Evolutionary conservation across 2,797 vertebrate species (phyloP).

Genomic region (Falco cherrug): DNA sequence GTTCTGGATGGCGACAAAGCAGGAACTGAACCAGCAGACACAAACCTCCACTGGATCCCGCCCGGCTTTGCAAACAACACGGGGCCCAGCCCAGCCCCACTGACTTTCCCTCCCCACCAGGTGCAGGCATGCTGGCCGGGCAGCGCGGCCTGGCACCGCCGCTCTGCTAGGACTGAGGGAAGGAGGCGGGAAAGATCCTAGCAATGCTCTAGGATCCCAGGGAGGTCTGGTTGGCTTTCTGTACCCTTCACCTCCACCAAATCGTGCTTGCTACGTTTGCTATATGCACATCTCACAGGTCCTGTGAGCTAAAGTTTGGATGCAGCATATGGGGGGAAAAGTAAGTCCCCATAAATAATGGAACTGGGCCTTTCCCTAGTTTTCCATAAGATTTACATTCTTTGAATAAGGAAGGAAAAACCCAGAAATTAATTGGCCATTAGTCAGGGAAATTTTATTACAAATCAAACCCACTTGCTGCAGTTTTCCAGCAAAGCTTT

Average conservation of each 20-base stretch:
- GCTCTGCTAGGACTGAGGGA: not conserved
- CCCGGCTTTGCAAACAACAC: not conserved
- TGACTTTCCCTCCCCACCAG: not conserved
- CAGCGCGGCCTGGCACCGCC: not conserved
- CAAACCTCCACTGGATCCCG: not conserved
- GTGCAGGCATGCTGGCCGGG: rapidly evolving
- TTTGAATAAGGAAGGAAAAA: not conserved
- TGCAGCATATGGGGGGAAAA: not conserved
- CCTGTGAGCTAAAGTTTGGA: not conserved
- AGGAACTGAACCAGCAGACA: not conserved
- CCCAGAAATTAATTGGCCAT: not conserved
- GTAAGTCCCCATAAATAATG: not conserved
- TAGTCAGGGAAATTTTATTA: not conserved
- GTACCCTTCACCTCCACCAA: not conserved
- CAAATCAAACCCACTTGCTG: not conserved
- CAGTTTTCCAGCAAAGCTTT: not conserved
- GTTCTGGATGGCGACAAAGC: not conserved
- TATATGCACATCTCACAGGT: not conserved
- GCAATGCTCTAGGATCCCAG: not conserved
- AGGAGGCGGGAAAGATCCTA: not conserved
- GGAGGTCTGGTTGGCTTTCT: not conserved
- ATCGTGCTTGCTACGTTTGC: not conserved
- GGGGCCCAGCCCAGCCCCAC: not conserved
- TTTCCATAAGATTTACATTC: not conserved
- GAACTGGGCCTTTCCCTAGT: not conserved